Evolutionary conservation across 2,888 invertebrate genomes (phyloP), one percentile per base, ranked within the genome.

Genomic region (Polyploca ridens): DNA sequence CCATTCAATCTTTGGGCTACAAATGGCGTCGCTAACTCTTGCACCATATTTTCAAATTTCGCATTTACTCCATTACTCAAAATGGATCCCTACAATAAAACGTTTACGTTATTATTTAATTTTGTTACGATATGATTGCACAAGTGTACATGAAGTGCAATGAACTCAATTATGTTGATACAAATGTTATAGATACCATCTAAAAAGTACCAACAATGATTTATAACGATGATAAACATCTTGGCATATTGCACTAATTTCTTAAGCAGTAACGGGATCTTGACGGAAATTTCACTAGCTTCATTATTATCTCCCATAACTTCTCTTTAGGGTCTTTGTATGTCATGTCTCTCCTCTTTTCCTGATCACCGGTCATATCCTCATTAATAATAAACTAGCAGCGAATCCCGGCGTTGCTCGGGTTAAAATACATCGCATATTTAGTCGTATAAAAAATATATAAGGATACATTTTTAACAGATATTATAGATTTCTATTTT

Each of bases 61-160:
- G n/a, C 41, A 46, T 2, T 46, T 46, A 46, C 46, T 6, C 46
- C 46, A n/a, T 46, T 46, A 7, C 10, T 46, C 46, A 6, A n/a
- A 46, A 46, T 7, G 46, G 46, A n/a, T n/a, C 6, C n/a, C 5
- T n/a, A 46, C 1, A 46, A 44, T 44, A 44, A 44, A 44, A 44
- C 3, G 2, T 13, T 44, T 14, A 5, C 7, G 44, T 44, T 46
- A 46, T 46, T 46, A 46, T n/a, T 46, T n/a, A n/a, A 46, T 5
- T n/a, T n/a, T n/a, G 46, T 46, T 46, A 46, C 46, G n/a, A 60
- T 59, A n/a, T 60, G 19, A 61, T 61, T 61, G 61, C 61, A 61
- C 61, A 61, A 61, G 41, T 61, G 60, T 60, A 16, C 44, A 46
- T n/a, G 19, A 41, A 27, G 61, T 19, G 61, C 61, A 61, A 61